A percentile compares a stretch with the other conserved stretches of the same genome.
phyloP scores from a whole-genome alignment of 92 coral and sea anemone species.

The Paramuricea clavata region DNA sequence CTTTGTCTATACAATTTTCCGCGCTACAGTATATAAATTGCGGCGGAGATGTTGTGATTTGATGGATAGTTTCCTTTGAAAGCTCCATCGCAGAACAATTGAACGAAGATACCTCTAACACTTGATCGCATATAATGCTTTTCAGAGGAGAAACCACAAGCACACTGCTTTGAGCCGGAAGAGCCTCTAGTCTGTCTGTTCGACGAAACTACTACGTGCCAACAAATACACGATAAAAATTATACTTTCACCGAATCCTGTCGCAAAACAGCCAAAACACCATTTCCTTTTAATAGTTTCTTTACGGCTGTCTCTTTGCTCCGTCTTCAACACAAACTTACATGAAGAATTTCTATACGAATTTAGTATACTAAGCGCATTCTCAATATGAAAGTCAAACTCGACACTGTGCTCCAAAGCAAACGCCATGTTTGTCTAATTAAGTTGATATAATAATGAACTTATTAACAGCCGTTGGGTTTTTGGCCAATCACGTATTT shows the following conservation, averaged over 20 bases:
- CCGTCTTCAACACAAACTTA: too few relatives aligned
- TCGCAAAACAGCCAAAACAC: not conserved
- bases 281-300: not conserved
- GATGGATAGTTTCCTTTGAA: not conserved
- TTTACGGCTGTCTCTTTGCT: not conserved
- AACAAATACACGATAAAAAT: not conserved
- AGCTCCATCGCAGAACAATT: not conserved
- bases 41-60: not conserved
- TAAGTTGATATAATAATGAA: too few relatives aligned
- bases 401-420: too few relatives aligned
- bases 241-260: not conserved
- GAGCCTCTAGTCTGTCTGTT: not conserved
- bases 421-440: too few relatives aligned
- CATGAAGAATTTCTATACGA: too few relatives aligned
- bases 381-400: too few relatives aligned
- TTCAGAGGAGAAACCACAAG: constrained; percentile 1
- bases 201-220: not conserved
- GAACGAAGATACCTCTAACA: not conserved
- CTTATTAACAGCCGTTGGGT: too few relatives aligned
- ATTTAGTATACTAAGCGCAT: too few relatives aligned
- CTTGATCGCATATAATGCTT: not conserved
- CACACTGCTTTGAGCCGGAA: not conserved
- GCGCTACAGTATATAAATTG: not conserved
- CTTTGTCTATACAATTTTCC: not conserved
- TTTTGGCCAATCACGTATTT: too few relatives aligned